Evolutionary conservation across 1,140 invertebrate genomes (phyloP), one percentile per base, ranked within the genome.

Genomic region (Mylabris phalerata): DNA sequence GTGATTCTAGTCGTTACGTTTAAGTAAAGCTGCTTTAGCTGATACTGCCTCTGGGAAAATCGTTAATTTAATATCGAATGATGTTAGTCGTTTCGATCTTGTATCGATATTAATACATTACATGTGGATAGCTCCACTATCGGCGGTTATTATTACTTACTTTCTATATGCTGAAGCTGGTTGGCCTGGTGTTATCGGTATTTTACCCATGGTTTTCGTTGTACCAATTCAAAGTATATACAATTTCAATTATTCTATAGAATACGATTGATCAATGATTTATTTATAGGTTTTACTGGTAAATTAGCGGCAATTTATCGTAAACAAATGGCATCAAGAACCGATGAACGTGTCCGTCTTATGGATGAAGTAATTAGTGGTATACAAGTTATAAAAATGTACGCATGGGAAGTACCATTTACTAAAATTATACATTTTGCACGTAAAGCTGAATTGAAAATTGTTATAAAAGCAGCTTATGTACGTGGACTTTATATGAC

Each of bases 41-140:
- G 82, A 89, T 61, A 89, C 89, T 1, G 89, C 90, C 5, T 82
- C 86, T 2, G 91, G 91, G 0, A 90, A 93, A 75, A 84, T 93
- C 55, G 88, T 92, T 2, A 93, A 93, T 75, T 73, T 92, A 3
- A 78, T 93, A 44, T 88, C 89, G 2, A 92, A 91, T 68, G 90
- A 92, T 67, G 82, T 85, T 9, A 85, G 81, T 60, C 74, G 84
- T 55, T 84, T 85, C 60, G 84, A 85, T 72, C 67, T 82, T 9
- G 78, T 81, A 5, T 78, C 77, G 3, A 74, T 83, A 13, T 78
- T 83, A 59, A 71, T 84, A 19, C 80, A 84, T 71, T 75, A 80
- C 61, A 77, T 85, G 76, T 84, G 82, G 83, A 75, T 79, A 0
- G 86, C 84, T 0, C 88, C 89, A 3, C 46, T 86, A 0, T 79